phyloP scores from a whole-genome alignment of 2,113 vertebrate species.

The Aramus guarauna region DNA sequence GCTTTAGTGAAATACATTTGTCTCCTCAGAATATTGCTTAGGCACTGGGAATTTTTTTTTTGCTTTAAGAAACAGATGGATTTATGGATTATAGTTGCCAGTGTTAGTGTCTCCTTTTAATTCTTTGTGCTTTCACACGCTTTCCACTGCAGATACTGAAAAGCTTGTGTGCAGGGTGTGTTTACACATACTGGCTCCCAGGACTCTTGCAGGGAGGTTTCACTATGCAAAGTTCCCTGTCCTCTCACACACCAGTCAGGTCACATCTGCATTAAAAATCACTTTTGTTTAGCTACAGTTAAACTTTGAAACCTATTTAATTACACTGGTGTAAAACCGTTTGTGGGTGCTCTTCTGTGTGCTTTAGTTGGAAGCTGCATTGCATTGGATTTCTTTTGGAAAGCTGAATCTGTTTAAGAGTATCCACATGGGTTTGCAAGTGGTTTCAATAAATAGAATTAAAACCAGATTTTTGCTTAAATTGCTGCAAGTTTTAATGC shows the following conservation, averaged over 20 bases:
- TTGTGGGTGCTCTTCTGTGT: neutral
- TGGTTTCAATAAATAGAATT: constrained; percentile 5
- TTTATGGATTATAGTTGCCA: neutral
- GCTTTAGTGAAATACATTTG: neutral
- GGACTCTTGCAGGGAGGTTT: neutral
- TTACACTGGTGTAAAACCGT: neutral
- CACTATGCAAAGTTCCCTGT: neutral
- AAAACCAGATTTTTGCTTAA: constrained; percentile 16
- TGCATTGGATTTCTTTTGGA: neutral
- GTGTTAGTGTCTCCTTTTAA: neutral
- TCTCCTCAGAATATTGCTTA: neutral
- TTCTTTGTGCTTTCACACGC: neutral
- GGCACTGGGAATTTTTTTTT: neutral
- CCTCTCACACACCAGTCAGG: neutral
- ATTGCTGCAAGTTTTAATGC: neutral
- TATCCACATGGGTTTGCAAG: neutral
- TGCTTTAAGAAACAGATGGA: neutral
- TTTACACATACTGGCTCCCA: neutral
- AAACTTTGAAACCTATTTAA: neutral
- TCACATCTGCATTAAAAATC: neutral
- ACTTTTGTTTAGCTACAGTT: neutral
- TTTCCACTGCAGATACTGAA: neutral
- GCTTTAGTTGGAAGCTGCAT: neutral
- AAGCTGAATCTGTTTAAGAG: neutral
- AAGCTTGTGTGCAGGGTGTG: neutral